Evolutionary conservation across 2,797 vertebrate genomes (phyloP), one percentile per base, ranked within the genome.

Genomic region (Scomberomorus guttatus): DNA sequence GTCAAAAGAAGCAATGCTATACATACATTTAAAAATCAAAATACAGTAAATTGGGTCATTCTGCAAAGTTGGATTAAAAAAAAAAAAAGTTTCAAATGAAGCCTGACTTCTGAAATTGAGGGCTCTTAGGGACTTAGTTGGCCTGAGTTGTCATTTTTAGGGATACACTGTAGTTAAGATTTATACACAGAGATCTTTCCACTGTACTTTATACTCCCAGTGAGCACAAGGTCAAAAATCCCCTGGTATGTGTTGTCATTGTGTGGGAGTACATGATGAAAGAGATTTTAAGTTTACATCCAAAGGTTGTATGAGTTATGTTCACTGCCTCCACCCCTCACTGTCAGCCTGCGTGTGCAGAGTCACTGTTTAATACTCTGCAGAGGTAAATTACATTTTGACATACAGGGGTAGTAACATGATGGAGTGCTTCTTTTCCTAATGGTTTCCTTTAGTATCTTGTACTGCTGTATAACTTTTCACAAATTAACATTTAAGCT

Each of bases 261-360:
- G 34, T 78, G 39, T 32, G 46, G n/a, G 52, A 72, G 46, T 34
- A 24, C 58, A 73, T 25, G 39, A 74, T 81, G 18, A 73, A 74
- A 72, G 54, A n/a, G 22, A 58, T 81, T 85, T 87, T 13, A 77
- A 62, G 51, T 84, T 77, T 70, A 66, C 46, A 73, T 69, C 62
- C 50, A 90, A 81, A 83, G 76, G 69, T 88, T 81, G 63, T 57
- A n/a, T 70, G 81, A 90, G 55, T 79, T 87, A 64, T 37, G n/a
- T 54, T 79, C 58, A 9, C 39, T 75, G 64, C 50, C 71, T 46
- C 50, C 32, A 44, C 22, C 10, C 56, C 20, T 75, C 59, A 51
- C 58, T 71, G 75, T 76, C 80, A 80, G n/a, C 51, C 74, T 77
- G 54, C 63, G 55, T 65, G 59, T 65, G 18, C 37, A 64, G 29